Evolutionary conservation across 2,797 vertebrate genomes (phyloP), one percentile per base, ranked within the genome.

Genomic region (Mormyrus proboscirostris): DNA sequence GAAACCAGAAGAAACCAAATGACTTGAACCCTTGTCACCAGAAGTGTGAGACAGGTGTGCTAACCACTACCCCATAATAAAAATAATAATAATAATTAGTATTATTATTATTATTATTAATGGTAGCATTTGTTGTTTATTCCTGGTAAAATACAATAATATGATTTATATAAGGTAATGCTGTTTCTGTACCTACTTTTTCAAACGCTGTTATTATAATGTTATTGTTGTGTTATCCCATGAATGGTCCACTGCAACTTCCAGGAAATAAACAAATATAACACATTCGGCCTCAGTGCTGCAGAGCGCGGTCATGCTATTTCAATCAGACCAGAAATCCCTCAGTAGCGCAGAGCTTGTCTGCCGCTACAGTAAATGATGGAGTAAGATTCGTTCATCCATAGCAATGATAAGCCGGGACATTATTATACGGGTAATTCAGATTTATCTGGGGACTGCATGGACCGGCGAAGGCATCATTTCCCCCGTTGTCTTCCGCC

Each of bases 321-420:
- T 79, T 88, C 65, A n/a, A n/a, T 79, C 10, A 79, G 73, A 12
- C 14, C 73, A 57, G 88, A 57, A 82, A 79, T 82, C 50, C 50
- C 51, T 51, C 82, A 49, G 51, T 25, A 86, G 25, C 51, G 2
- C 7, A 25, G 25, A 55, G 85, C 49, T 86, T 84, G 82, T 84
- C 49, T 84, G 82, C 44, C 82, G 44, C 51, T 53, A 86, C 85
- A 57, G 29, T 86, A 57, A 53, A 86, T 55, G 85, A 86, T 55
- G 55, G 19, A 84, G 79, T 47, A 22, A 41, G 41, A 79, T 22
- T 85, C 88, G 22, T 89, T 89, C 88, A 85, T 49, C 51, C 88
- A 50, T 10, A 62, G 88, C 9, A 50, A 38, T 53, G 88, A 84
- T 62, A 59, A 62, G 51, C 4, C 69, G 19, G 2, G 33, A 85